A percentile compares a stretch with the other conserved stretches of the same genome.
Evolutionary conservation across 2,797 vertebrate species (phyloP).

Genomic region (Limosa lapponica): DNA sequence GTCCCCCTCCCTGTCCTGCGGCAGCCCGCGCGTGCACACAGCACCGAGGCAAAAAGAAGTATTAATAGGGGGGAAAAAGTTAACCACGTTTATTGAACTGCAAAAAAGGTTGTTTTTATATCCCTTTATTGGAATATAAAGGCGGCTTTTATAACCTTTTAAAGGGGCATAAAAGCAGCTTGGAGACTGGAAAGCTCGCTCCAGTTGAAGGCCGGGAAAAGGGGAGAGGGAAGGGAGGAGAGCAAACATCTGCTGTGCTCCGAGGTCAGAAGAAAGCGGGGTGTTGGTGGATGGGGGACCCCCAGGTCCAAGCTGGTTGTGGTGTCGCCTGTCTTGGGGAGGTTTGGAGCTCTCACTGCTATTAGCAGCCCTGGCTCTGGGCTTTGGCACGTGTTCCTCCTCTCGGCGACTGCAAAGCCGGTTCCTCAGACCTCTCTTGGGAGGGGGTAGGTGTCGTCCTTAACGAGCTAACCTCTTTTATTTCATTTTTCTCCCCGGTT

Average conservation of each 20-base stretch:
- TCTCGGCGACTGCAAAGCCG: background rate
- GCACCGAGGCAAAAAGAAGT: background rate
- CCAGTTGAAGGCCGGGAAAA: background rate
- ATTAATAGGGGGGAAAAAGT: slow-evolving; percentile 8
- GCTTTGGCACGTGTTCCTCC: background rate
- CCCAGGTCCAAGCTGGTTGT: background rate
- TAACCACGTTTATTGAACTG: slow-evolving; percentile 37
- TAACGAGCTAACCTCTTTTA: background rate
- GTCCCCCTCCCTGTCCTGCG: fast-evolving
- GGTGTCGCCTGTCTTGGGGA: fast-evolving
- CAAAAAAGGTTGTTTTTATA: slow-evolving; percentile 40
- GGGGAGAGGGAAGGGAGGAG: background rate
- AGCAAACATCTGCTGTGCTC: background rate
- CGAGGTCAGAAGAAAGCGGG: background rate
- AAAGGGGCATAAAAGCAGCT: slow-evolving; percentile 66
- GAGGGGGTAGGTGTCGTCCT: background rate
- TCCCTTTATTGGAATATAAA: slow-evolving; percentile 72
- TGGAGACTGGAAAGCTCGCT: slow-evolving; percentile 1
- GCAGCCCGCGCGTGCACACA: fast-evolving
- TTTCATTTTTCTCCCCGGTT: background rate
- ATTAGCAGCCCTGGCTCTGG: background rate
- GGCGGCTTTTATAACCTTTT: slow-evolving; percentile 69
- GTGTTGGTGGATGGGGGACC: fast-evolving
- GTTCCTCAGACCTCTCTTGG: background rate
- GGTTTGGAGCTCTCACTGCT: background rate